Percentiles rank a stretch among this genome's conserved stretches.
Conservation (phyloP, 2,113 vertebrate species). For the Phylloscopus trochiloides region DNA sequence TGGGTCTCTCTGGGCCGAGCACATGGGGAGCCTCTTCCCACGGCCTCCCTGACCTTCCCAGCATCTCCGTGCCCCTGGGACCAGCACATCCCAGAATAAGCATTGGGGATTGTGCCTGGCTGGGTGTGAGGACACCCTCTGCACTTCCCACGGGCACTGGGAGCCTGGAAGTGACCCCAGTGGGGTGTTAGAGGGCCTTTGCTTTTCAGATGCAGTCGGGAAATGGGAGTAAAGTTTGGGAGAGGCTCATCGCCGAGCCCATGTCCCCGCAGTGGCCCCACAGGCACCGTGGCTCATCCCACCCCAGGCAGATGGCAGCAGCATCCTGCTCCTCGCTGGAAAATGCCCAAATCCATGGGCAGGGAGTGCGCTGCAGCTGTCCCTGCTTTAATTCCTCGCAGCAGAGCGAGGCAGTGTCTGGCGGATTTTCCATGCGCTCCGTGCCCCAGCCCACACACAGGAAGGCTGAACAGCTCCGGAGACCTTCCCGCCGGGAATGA, state of each 20-base stretch:
- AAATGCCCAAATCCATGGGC: not conserved
- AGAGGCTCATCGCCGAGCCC: accelerated
- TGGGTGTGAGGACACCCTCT: not conserved
- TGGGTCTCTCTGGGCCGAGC: accelerated
- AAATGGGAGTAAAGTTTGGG: not conserved
- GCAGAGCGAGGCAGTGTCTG: not conserved
- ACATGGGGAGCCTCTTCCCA: not conserved
- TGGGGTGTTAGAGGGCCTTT: accelerated
- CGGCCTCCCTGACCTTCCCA: not conserved
- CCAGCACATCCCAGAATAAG: not conserved
- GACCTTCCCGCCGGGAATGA: not conserved
- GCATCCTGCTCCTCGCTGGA: not conserved
- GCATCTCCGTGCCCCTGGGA: not conserved
- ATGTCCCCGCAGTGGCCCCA: accelerated
- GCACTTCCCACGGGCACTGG: accelerated
- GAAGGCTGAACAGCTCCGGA: not conserved
- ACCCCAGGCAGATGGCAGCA: not conserved
- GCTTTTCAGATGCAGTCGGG: accelerated
- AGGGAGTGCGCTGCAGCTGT: not conserved
- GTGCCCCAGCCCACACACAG: not conserved
- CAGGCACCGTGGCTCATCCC: accelerated
- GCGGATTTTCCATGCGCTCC: not conserved
- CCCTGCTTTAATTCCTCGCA: not conserved
- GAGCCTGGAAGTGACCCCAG: not conserved
- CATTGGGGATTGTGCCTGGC: accelerated